These are phyloP conservation scores for Telmatochromis sp. DNA, from an alignment of 2,113 vertebrate species.

Conservation along the genomic window DNA sequence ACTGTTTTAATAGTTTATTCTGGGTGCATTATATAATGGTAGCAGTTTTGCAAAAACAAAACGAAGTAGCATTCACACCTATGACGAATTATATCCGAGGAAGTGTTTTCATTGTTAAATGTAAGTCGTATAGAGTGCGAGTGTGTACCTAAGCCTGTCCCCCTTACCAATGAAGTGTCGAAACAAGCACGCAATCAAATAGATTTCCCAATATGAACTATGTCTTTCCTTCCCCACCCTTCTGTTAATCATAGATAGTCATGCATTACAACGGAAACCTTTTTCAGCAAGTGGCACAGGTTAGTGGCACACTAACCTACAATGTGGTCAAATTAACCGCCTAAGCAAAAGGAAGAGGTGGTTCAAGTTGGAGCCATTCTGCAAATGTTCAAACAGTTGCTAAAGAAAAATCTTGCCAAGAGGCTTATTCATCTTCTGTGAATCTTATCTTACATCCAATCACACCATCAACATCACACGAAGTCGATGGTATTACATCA, in stretches of 20 bases:
- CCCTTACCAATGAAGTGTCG: not conserved
- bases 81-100: not conserved
- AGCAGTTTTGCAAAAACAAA: not conserved
- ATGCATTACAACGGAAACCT: not conserved
- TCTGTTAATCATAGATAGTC: not conserved
- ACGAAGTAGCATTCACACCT: not conserved
- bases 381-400: not conserved
- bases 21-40: not conserved
- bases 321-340: not conserved
- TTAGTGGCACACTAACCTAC: not conserved
- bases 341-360: not conserved
- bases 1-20: not conserved
- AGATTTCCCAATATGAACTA: not conserved
- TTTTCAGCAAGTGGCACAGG: not conserved
- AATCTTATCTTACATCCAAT: not conserved
- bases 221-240: not conserved
- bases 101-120: not conserved
- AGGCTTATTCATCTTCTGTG: not conserved
- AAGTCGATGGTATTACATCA: not conserved
- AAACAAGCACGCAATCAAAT: not conserved
- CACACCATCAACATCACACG: rapidly evolving
- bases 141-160: not conserved
- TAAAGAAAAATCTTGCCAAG: not conserved
- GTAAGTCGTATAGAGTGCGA: not conserved
- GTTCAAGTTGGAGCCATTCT: not conserved